These are phyloP conservation scores for Strix uralensis DNA, from an alignment of 2,113 vertebrate genomes.

Conservation along the genomic window DNA sequence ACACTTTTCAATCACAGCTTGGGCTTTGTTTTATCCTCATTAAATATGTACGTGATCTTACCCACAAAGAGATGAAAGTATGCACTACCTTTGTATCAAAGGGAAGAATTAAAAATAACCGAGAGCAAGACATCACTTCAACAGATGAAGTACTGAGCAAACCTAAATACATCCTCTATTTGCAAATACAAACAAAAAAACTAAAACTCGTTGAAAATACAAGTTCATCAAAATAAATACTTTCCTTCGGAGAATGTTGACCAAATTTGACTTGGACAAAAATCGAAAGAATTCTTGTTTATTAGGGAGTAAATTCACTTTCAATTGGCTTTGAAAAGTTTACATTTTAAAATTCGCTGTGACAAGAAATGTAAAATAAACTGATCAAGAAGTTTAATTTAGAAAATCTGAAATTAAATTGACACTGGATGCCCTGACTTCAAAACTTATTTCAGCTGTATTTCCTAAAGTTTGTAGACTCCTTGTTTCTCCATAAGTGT, in stretches of 20 bases:
- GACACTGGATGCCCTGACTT: not conserved
- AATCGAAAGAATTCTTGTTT: fast-evolving
- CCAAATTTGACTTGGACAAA: not conserved
- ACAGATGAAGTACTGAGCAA: not conserved
- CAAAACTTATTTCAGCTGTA: not conserved
- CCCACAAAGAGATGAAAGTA: conserved; percentile 22
- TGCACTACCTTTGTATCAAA: not conserved
- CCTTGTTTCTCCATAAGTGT: not conserved
- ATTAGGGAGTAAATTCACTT: not conserved
- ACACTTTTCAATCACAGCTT: conserved; percentile 9
- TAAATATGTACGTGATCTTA: conserved; percentile 25
- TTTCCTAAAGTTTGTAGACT: not conserved
- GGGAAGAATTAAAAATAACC: conserved; percentile 42
- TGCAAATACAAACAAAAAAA: not conserved
- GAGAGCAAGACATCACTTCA: not conserved
- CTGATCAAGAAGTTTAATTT: not conserved
- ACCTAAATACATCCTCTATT: conserved; percentile 5
- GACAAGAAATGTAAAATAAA: not conserved
- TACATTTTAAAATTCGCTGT: not conserved
- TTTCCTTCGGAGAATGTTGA: not conserved
- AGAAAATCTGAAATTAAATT: not conserved
- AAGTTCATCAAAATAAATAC: not conserved
- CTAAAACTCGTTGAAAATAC: not conserved
- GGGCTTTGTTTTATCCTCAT: conserved; percentile 9
- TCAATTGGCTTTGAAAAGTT: not conserved